A percentile compares a stretch with the other conserved stretches of the same genome.
phyloP scores from a whole-genome alignment of 1,140 invertebrate species.

The Calephelis virginiensis region DNA sequence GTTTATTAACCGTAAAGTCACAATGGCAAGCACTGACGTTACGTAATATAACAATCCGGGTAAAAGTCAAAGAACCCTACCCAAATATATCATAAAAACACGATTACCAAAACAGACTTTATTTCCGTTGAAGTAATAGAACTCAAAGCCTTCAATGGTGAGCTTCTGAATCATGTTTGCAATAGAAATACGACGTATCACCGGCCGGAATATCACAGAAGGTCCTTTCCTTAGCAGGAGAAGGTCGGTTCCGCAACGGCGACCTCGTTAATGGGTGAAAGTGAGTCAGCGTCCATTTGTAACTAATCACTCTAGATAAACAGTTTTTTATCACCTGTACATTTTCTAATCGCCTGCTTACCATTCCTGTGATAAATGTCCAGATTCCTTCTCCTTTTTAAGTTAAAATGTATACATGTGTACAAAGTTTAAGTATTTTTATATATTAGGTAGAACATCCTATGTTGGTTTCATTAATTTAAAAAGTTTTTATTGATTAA shows the following conservation, averaged over 20 bases:
- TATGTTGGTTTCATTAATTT: too few relatives aligned
- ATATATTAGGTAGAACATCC: too few relatives aligned
- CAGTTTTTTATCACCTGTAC: constrained; percentile 17
- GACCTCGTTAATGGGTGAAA: constrained; percentile 28
- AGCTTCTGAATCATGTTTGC: not conserved
- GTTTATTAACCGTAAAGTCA: too few relatives aligned
- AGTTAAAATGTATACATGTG: not conserved
- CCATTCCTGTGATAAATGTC: constrained; percentile 11
- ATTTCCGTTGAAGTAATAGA: too few relatives aligned
- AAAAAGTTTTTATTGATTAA: too few relatives aligned
- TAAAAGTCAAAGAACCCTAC: too few relatives aligned
- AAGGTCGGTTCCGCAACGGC: constrained; percentile 36
- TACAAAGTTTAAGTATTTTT: not conserved
- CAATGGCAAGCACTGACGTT: too few relatives aligned
- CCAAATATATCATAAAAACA: too few relatives aligned
- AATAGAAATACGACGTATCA: constrained; percentile 18
- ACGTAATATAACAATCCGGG: too few relatives aligned
- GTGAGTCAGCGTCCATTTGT: constrained; percentile 29
- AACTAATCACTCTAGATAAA: constrained; percentile 16
- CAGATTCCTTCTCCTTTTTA: not conserved
- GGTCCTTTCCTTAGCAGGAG: constrained; percentile 32
- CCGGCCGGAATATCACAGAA: constrained; percentile 22
- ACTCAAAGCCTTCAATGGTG: too few relatives aligned
- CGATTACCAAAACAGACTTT: too few relatives aligned
- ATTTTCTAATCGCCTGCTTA: constrained; percentile 16